Conservation (phyloP, 2,888 invertebrate species). For the Lasioglossum leucozonium region DNA sequence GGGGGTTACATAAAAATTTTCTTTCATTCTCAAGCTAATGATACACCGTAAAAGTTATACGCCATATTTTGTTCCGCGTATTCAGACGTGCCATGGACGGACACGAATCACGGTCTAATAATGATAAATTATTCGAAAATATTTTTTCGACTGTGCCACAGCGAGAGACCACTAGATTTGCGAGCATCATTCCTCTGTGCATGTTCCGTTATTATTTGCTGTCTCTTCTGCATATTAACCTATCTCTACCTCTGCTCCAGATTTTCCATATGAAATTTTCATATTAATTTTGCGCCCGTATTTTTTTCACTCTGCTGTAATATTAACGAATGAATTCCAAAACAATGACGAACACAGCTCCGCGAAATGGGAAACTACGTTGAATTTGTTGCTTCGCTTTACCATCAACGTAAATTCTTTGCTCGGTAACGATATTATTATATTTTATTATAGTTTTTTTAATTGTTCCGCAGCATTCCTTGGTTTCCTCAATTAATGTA, state of each 20-base stretch:
- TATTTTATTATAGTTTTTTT: no score
- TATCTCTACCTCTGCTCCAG: neutral
- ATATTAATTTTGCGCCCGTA: neutral
- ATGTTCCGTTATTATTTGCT: neutral
- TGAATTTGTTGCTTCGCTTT: no score
- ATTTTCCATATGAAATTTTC: conserved; percentile 6
- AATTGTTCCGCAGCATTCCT: no score
- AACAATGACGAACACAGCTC: neutral
- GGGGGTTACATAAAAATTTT: neutral
- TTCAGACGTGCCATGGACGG: neutral
- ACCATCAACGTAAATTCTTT: no score
- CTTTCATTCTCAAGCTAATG: neutral
- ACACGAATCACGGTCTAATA: neutral
- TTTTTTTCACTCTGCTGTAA: neutral
- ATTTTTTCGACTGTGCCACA: neutral
- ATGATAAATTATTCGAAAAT: conserved; percentile 5
- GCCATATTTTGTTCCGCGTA: neutral
- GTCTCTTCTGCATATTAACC: neutral
- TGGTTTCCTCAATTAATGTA: no score
- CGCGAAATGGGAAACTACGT: no score
- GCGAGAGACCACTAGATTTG: neutral
- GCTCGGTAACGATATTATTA: no score
- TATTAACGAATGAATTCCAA: neutral
- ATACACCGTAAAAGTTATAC: neutral
- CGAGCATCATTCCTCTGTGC: neutral